phyloP scores from a whole-genome alignment of 2,888 invertebrate genomes.

The Lamproptera curius region DNA sequence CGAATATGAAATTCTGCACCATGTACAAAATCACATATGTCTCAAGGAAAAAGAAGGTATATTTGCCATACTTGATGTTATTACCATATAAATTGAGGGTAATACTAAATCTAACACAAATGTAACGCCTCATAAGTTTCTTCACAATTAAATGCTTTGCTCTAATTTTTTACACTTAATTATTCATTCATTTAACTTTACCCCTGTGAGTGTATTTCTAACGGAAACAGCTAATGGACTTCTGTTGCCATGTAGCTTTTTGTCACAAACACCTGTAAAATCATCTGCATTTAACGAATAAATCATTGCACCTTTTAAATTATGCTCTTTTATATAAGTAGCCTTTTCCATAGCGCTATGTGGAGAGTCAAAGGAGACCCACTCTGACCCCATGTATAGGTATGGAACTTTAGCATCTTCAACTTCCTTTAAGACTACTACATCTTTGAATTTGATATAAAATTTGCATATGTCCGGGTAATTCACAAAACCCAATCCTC shows the following conservation, averaged over 20 bases:
- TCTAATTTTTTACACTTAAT: slow-evolving; percentile 5
- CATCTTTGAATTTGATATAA: slow-evolving; percentile 63
- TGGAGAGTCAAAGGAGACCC: slow-evolving; percentile 90
- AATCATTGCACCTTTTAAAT: slow-evolving; percentile 90
- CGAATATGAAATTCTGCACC: slow-evolving; percentile 62
- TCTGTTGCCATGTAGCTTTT: slow-evolving; percentile 24
- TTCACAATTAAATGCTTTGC: slow-evolving; percentile 5
- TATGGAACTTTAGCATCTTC: slow-evolving; percentile 86
- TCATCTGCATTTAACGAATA: slow-evolving; percentile 91
- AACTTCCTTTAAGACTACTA: slow-evolving; percentile 79
- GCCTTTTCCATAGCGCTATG: slow-evolving; percentile 85
- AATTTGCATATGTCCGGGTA: slow-evolving; percentile 85
- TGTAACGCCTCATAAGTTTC: no score
- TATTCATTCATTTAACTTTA: slow-evolving; percentile 9
- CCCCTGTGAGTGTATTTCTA: slow-evolving; percentile 35
- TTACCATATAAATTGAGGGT: no score
- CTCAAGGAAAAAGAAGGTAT: slow-evolving; percentile 64
- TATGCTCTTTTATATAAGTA: slow-evolving; percentile 78
- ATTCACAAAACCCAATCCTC: slow-evolving; percentile 83
- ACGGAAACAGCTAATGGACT: slow-evolving; percentile 40
- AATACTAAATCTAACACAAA: no score
- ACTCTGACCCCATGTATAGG: slow-evolving; percentile 82
- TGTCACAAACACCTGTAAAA: slow-evolving; percentile 77
- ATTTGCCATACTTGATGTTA: slow-evolving; percentile 7
- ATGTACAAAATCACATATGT: slow-evolving; percentile 74